Percentiles rank a stretch among this genome's conserved stretches.
Evolutionary conservation across 2,113 vertebrate genomes (phyloP).

Genomic region (Rhabdomys dilectus): DNA sequence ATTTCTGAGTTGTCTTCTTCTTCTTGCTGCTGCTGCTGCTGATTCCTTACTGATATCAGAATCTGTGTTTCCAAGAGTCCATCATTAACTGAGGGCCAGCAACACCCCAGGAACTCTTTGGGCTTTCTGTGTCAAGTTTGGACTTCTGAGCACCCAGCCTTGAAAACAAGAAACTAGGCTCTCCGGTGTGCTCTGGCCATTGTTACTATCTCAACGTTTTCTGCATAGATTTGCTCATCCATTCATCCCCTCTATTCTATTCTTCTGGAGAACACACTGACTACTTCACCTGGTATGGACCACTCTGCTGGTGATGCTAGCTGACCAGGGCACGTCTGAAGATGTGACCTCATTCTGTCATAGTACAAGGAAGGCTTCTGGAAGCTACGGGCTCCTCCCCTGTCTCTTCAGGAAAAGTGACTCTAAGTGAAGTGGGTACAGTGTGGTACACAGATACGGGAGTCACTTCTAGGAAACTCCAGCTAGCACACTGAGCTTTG

Average conservation of each 20-base stretch:
- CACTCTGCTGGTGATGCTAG: neutral
- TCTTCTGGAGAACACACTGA: neutral
- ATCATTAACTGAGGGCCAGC: neutral
- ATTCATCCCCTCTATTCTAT: neutral
- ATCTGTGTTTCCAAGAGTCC: neutral
- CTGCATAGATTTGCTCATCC: neutral
- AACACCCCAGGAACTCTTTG: neutral
- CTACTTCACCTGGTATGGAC: too few relatives aligned
- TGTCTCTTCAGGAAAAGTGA: neutral
- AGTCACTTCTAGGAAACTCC: neutral
- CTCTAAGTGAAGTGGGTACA: too few relatives aligned
- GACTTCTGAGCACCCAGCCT: neutral
- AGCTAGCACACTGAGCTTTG: neutral
- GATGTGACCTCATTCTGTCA: neutral
- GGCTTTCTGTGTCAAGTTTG: neutral
- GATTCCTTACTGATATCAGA: neutral
- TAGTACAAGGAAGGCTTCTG: neutral
- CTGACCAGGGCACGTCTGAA: neutral
- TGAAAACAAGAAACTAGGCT: neutral
- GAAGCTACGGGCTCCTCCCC: too few relatives aligned
- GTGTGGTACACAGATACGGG: neutral
- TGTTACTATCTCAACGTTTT: neutral
- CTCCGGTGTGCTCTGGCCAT: neutral
- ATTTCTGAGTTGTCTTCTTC: neutral
- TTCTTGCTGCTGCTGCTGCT: too few relatives aligned